Base-by-base conservation (phyloP, 2,888 invertebrate genomes). In the Tenthredo mesomela region DNA sequence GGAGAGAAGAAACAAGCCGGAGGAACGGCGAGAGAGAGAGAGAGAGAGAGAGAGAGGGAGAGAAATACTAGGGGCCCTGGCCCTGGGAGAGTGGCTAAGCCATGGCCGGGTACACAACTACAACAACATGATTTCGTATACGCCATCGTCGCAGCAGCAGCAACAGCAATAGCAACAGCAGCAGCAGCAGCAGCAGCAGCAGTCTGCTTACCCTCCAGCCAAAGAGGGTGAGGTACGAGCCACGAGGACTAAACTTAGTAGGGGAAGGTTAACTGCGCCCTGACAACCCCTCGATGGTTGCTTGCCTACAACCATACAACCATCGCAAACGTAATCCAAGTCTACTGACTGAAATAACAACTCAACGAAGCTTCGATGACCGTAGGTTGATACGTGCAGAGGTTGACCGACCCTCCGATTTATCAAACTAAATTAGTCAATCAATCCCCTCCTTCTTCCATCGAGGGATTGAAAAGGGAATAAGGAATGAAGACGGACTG, bases 181-280 rank as follows among this genome's bases (percentile, higher is more conserved):
- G 12, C 40, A 43, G 21, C 43, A 21, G 77, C 54, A 33, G n/a
- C 33, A 18, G 29, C n/a, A 40, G 40, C 25, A 33, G 29, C 77
- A 77, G 77, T 77, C 77, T 77, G 77, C 77, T 77, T 77, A 77
- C 54, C 77, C 77, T 77, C 77, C 18, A 54, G 47, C 77, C 29
- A 29, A 40, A 58, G 61, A 61, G 80, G 80, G 61, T 37, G 61
- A 40, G 78, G 78, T 61, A 40, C 47, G 77, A 33, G 33, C 77
- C 80, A 80, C 80, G 80, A 80, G 80, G 80, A 58, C 61, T 61
- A 61, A 80, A 80, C 80, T 80, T 80, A 80, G 61, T 61, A 40
- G 80, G 61, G 80, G 58, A 80, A 80, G 80, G 80, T 80, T 80
- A 80, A 80, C 80, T 80, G 78, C 78, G 61, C 78, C 78, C 78